phyloP scores from a whole-genome alignment of 2,797 vertebrate genomes.

The Sebastes trivittatus region DNA sequence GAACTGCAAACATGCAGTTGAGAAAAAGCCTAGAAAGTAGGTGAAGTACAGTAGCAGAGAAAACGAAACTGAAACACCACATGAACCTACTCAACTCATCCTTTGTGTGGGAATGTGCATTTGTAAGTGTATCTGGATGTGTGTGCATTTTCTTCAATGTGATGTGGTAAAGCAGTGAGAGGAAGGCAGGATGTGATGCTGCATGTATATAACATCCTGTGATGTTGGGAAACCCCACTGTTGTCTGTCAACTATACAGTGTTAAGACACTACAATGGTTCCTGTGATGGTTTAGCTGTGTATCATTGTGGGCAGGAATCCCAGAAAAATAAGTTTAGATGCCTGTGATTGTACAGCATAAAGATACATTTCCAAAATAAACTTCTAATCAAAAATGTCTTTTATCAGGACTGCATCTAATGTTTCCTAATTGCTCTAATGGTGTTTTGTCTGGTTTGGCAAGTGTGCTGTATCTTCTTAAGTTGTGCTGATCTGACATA shows the following conservation, averaged over 20 bases:
- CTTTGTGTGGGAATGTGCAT: slow-evolving; percentile 47
- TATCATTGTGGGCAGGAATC: neutral
- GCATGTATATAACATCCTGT: slow-evolving; percentile 49
- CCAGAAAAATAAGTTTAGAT: neutral
- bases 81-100: slow-evolving; percentile 58
- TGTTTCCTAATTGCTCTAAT: neutral
- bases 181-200: slow-evolving; percentile 75
- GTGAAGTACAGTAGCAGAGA: slow-evolving; percentile 52
- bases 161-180: slow-evolving; percentile 56
- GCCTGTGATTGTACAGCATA: neutral
- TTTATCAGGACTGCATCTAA: neutral
- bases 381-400: neutral
- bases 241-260: slow-evolving; percentile 18
- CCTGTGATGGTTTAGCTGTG: slow-evolving; percentile 20
- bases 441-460: neutral
- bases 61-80: slow-evolving; percentile 75
- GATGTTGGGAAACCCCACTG: slow-evolving; percentile 69
- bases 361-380: neutral
- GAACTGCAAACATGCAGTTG: slow-evolving; percentile 4
- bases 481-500: slow-evolving; percentile 5
- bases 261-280: slow-evolving; percentile 15
- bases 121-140: neutral
- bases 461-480: neutral
- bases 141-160: slow-evolving; percentile 26
- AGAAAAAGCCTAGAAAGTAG: slow-evolving; percentile 68